Evolutionary conservation across 2,797 vertebrate genomes (phyloP).

Genomic region (Leptoclinus maculatus): DNA sequence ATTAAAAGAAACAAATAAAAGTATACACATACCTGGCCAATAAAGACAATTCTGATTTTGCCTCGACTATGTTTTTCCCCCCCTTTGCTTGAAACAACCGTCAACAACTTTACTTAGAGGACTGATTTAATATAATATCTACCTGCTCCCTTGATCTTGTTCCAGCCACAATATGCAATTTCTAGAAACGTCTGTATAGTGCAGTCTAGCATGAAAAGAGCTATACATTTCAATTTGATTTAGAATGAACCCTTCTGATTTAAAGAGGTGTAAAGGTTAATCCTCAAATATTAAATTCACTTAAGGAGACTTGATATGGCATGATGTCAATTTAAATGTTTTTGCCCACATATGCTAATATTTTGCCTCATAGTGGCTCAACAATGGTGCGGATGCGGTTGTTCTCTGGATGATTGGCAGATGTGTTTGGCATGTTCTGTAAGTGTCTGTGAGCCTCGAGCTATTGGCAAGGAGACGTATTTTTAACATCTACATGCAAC

Average conservation of each 20-base stretch:
- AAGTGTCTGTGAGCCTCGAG: not conserved
- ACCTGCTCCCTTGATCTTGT: not conserved
- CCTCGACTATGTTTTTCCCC: not conserved
- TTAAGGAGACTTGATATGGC: not conserved
- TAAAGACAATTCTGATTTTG: no score
- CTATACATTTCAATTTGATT: not conserved
- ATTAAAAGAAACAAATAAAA: not conserved
- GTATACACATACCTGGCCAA: no score
- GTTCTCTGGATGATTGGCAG: conserved; percentile 12
- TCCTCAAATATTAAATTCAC: not conserved
- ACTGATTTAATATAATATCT: not conserved
- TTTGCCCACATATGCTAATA: not conserved
- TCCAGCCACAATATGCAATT: not conserved
- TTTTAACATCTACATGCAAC: conserved; percentile 18
- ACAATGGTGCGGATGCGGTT: not conserved
- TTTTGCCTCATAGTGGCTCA: not conserved
- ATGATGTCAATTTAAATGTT: not conserved
- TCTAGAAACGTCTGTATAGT: not conserved
- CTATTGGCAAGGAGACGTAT: not conserved
- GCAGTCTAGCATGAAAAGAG: not conserved
- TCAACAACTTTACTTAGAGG: conserved; percentile 1
- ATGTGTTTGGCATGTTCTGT: conserved; percentile 13
- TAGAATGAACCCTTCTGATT: not conserved
- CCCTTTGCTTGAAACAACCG: not conserved
- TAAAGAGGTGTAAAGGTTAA: not conserved